Conservation (phyloP, 1,140 invertebrate species). For the Homarus americanus region DNA sequence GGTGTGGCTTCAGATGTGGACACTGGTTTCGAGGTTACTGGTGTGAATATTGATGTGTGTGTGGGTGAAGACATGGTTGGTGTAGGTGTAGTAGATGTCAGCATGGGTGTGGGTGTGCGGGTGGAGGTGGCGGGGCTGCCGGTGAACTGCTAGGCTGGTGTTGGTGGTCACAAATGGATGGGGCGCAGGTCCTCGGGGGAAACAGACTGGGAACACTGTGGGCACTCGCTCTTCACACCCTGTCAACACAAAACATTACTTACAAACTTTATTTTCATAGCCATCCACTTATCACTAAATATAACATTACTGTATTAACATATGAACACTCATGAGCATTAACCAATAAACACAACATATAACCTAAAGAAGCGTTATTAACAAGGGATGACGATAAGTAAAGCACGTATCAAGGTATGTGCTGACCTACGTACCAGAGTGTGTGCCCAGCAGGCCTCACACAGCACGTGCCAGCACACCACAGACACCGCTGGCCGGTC, state of each 20-base stretch:
- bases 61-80: background rate
- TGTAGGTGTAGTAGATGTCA: background rate
- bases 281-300: too few relatives aligned
- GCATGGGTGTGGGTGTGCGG: background rate
- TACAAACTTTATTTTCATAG: background rate
- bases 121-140: background rate
- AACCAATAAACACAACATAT: too few relatives aligned
- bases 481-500: conserved; percentile 79
- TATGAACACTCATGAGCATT: too few relatives aligned
- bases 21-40: background rate
- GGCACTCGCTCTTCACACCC: conserved; percentile 95
- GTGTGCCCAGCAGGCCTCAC: conserved; percentile 79
- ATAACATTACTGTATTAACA: too few relatives aligned
- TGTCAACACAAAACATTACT: conserved; percentile 75
- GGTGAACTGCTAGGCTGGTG: conserved; percentile 50
- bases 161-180: conserved; percentile 88
- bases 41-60: background rate
- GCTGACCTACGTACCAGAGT: conserved; percentile 52
- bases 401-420: background rate
- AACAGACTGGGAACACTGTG: conserved; percentile 96
- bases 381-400: too few relatives aligned
- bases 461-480: conserved; percentile 81
- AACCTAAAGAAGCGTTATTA: too few relatives aligned
- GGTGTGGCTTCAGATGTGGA: background rate
- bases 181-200: conserved; percentile 90